These are phyloP conservation scores for Nymphalis c-album DNA, from an alignment of 2,888 invertebrate genomes.

Conservation along the genomic window DNA sequence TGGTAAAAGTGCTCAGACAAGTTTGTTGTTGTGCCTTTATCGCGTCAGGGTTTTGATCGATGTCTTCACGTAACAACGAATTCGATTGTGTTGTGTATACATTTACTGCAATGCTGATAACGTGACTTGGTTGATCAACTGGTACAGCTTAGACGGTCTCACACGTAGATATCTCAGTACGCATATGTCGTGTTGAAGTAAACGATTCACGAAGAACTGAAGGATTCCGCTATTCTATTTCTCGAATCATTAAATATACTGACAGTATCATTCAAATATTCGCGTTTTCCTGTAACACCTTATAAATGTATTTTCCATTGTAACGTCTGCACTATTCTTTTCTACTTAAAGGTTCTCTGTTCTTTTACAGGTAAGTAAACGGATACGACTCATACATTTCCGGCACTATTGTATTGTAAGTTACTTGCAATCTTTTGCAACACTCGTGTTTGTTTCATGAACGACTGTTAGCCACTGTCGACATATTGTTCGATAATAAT, in stretches of 20 bases:
- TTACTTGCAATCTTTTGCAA: constrained; percentile 5
- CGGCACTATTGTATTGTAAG: constrained; percentile 16
- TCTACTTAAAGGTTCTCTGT: background rate
- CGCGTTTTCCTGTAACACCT: background rate
- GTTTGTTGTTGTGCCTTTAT: constrained; percentile 1
- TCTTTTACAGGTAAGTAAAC: constrained; percentile 13
- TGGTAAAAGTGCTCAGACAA: constrained; percentile 11
- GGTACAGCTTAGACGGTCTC: no score
- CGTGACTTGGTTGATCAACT: no score
- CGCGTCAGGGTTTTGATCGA: background rate
- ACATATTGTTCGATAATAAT: background rate
- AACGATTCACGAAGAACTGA: no score
- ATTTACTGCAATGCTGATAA: no score
- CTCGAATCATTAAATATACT: no score
- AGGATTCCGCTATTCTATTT: no score
- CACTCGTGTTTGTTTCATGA: background rate
- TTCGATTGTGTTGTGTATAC: no score
- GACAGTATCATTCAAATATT: background rate
- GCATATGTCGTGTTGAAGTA: no score
- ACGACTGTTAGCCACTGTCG: background rate
- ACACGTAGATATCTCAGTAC: no score
- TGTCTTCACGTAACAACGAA: background rate
- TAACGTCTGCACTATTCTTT: background rate
- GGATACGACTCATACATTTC: constrained; percentile 7
- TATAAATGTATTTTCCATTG: background rate